Conservation (phyloP, 1,140 invertebrate species). For the Lutraria rhynchaena region DNA sequence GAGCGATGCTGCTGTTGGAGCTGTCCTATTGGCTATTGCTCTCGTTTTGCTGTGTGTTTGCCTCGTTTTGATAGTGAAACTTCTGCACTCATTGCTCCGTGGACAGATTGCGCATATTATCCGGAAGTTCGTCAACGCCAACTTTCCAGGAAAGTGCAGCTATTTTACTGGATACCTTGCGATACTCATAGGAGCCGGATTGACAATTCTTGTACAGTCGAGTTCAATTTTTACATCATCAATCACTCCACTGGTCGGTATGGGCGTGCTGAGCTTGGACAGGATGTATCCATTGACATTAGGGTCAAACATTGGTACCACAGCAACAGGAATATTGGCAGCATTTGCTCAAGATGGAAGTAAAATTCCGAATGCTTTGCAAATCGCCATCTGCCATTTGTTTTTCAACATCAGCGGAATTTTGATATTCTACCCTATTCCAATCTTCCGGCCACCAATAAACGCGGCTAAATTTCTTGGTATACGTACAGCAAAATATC, state of each 20-base stretch:
- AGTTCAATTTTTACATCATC: constrained; percentile 87
- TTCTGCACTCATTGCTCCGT: constrained; percentile 82
- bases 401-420: constrained; percentile 82
- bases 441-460: constrained; percentile 84
- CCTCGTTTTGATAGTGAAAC: constrained; percentile 85
- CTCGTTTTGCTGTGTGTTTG: constrained; percentile 84
- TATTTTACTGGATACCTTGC: constrained; percentile 84
- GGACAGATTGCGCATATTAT: constrained; percentile 83
- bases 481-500: constrained; percentile 83
- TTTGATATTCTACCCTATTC: constrained; percentile 86
- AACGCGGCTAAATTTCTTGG: constrained; percentile 84
- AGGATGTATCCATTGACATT: constrained; percentile 86
- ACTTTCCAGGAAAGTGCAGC: constrained; percentile 83
- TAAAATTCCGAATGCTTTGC: constrained; percentile 82
- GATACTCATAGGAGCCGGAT: constrained; percentile 83
- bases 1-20: constrained; percentile 82
- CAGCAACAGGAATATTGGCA: constrained; percentile 85
- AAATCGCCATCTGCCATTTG: constrained; percentile 85
- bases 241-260: constrained; percentile 86
- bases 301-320: constrained; percentile 87
- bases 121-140: constrained; percentile 84
- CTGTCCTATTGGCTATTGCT: constrained; percentile 83
- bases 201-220: constrained; percentile 86
- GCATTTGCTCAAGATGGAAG: constrained; percentile 82
- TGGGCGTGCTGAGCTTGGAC: constrained; percentile 85